Conservation (phyloP, 2,113 vertebrate genomes). For the Tachysurus vachellii region DNA sequence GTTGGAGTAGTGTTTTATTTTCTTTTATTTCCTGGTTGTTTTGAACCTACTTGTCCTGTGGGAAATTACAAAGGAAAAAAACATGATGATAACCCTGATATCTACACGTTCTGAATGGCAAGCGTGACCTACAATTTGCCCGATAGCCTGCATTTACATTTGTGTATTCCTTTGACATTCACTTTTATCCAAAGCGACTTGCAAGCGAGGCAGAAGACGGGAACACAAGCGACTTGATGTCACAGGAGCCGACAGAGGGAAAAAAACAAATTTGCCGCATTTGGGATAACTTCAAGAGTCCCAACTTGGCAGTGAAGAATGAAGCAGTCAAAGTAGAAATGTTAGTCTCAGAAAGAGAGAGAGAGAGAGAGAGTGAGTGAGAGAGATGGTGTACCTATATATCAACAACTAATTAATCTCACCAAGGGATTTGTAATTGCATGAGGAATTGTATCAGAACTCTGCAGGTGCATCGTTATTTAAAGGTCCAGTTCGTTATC, state of each 20-base stretch:
- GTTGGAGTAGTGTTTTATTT: neutral
- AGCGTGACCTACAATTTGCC: neutral
- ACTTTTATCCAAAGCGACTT: neutral
- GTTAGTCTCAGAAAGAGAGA: neutral
- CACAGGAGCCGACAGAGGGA: neutral
- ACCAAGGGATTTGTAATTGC: neutral
- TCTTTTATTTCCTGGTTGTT: neutral
- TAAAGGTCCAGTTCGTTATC: neutral
- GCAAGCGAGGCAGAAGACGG: neutral
- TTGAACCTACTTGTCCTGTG: neutral
- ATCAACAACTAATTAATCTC: neutral
- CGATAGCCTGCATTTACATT: neutral
- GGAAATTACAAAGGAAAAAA: neutral
- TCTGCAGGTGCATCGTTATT: neutral
- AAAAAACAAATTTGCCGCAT: neutral
- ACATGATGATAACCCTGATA: neutral
- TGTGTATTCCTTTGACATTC: neutral
- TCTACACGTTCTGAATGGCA: too few relatives aligned
- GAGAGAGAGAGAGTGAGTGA: too few relatives aligned
- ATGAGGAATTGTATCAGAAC: neutral
- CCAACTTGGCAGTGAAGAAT: neutral
- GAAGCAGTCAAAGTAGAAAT: neutral
- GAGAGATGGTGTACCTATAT: too few relatives aligned
- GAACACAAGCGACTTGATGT: neutral
- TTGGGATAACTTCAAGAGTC: neutral